A percentile compares a stretch with the other conserved stretches of the same genome.
phyloP scores from a whole-genome alignment of 2,888 invertebrate species.

The Noctuana brunneofusca region DNA sequence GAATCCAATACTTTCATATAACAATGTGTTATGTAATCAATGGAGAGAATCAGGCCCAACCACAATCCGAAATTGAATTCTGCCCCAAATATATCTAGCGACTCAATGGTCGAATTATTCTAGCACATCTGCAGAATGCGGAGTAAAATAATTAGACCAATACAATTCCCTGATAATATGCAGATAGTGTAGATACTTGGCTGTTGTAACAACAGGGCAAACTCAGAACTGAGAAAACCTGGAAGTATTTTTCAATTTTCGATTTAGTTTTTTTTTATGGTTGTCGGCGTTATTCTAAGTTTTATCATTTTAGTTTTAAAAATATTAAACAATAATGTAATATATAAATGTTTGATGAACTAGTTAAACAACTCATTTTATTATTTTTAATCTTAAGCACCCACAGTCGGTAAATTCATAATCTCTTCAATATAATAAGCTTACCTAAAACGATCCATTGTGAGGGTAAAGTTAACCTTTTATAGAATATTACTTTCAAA shows the following conservation, averaged over 20 bases:
- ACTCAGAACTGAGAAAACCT: no score
- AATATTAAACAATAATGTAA: no score
- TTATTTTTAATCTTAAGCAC: no score
- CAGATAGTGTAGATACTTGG: conserved; percentile 8
- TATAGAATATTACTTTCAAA: neutral
- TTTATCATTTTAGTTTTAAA: no score
- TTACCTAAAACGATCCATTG: neutral
- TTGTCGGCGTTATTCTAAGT: no score
- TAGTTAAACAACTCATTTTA: no score
- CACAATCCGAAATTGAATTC: conserved; percentile 35
- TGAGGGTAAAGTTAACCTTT: neutral
- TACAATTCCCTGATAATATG: conserved; percentile 5
- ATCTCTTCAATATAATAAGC: no score
- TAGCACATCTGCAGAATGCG: conserved; percentile 27
- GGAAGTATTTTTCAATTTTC: no score
- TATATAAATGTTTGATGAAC: no score
- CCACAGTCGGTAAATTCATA: no score
- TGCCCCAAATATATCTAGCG: conserved; percentile 32
- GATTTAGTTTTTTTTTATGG: no score
- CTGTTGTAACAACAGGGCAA: no score
- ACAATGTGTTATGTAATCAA: conserved; percentile 33
- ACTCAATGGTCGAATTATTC: conserved; percentile 33
- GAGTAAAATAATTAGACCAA: conserved; percentile 30
- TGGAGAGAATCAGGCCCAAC: conserved; percentile 19
- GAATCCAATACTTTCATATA: conserved; percentile 25